Base-by-base conservation (phyloP, 2,797 vertebrate species). In the Lophius americanus region DNA sequence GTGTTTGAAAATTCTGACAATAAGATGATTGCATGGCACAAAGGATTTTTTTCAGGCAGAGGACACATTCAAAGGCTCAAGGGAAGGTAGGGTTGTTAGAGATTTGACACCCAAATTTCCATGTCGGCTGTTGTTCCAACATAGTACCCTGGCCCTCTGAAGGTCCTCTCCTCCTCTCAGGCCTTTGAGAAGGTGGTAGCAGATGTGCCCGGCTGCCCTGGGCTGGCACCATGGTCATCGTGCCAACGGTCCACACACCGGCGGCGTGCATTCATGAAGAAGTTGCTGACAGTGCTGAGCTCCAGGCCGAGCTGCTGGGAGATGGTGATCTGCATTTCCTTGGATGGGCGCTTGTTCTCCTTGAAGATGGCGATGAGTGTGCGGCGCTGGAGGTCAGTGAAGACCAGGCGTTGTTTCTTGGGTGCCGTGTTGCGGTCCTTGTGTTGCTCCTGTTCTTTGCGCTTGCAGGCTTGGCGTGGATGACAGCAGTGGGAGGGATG, bases 241-340 rank as follows among this genome's bases (percentile, higher is more conserved):
- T 97, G 95, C 97, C 96, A 99, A 88, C 96, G 96, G 92, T 98
- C 97, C 88, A 97, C 95, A 63, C 97, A 98, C 65, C 97, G 95
- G 79, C 97, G 96, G 32, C 98, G 95, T 9, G 98, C 98, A 1
- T 99, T 99, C 98, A 99, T 99, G 91, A 99, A 99, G 95, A 99
- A 99, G 90, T 99, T 99, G 96, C 96, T 99, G 94, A 99, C 98
- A 0, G 98, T 99, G 94, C 88, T 97, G 89, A 98, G 96, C 93
- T 99, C 98, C 90, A 99, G 86, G 83, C 98, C 98, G 35, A 99
- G 95, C 89, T 99, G 98, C 91, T 99, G 98, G 0, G 98, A 98
- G 89, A 99, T 99, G 93, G 98, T 99, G 80, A 98, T 93, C 93
- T 99, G 98, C 98, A 99, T 99, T 84, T 99, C 97, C 68, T 97